These are phyloP conservation scores for Syrista parreyssii DNA, from an alignment of 2,888 invertebrate genomes.

Conservation along the genomic window DNA sequence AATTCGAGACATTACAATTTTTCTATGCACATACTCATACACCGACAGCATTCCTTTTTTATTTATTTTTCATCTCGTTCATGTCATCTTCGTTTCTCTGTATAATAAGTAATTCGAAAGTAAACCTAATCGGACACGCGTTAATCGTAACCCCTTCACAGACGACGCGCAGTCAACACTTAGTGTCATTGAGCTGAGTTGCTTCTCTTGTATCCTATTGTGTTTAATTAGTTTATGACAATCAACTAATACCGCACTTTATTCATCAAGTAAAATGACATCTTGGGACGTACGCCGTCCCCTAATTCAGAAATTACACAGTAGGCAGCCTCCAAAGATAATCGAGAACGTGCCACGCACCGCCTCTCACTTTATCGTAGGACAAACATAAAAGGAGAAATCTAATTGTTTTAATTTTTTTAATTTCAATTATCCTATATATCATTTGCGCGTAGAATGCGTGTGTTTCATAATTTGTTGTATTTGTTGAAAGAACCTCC, in stretches of 20 bases:
- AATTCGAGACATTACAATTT: constrained; percentile 42
- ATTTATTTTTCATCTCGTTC: constrained; percentile 16
- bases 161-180: constrained; percentile 52
- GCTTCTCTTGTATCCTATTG: constrained; percentile 40
- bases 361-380: constrained; percentile 25
- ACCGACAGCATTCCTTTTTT: constrained; percentile 37
- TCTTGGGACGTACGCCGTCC: constrained; percentile 28
- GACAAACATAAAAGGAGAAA: constrained; percentile 28
- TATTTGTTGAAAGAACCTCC: too few relatives aligned
- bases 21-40: constrained; percentile 56
- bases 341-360: constrained; percentile 33
- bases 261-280: constrained; percentile 34
- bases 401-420: not conserved
- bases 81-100: constrained; percentile 12
- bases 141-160: constrained; percentile 29
- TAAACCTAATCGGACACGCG: too few relatives aligned
- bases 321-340: constrained; percentile 35
- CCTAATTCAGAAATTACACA: not conserved
- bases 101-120: too few relatives aligned
- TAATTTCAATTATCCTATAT: too few relatives aligned
- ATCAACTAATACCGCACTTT: constrained; percentile 40
- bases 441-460: too few relatives aligned
- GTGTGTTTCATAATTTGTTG: too few relatives aligned
- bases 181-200: constrained; percentile 62
- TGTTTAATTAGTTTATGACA: constrained; percentile 44